Percentiles rank a stretch among this genome's conserved stretches.
Conservation (phyloP, 2,113 vertebrate species). For the Albula glossodonta region DNA sequence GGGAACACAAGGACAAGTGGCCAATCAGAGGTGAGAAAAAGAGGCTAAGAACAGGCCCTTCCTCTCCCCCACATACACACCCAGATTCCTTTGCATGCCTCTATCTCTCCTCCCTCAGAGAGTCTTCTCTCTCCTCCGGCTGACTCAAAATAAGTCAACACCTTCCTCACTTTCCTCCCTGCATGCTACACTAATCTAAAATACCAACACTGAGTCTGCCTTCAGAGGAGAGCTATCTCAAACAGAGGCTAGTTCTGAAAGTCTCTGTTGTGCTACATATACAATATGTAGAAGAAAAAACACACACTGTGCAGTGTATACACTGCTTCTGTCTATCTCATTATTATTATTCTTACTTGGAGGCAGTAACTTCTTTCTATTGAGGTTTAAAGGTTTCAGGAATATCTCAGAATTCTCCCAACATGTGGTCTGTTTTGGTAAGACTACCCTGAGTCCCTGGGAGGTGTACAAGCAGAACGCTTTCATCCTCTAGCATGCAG, state of each 20-base stretch:
- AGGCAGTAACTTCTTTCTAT: neutral
- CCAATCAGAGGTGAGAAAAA: neutral
- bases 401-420: conserved; percentile 8
- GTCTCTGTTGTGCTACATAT: conserved; percentile 15
- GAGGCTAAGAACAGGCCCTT: neutral
- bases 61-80: neutral
- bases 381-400: conserved; percentile 4
- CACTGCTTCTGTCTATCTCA: conserved; percentile 6
- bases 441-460: neutral
- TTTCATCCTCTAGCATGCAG: neutral
- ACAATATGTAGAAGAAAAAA: conserved; percentile 7
- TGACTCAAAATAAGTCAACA: neutral
- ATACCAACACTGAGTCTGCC: neutral
- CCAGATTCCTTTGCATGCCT: conserved; percentile 2
- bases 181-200: conserved; percentile 6
- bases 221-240: neutral
- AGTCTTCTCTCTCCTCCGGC: neutral
- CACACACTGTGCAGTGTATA: conserved; percentile 3
- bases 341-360: neutral
- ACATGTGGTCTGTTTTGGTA: neutral
- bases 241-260: neutral
- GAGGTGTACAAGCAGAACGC: neutral
- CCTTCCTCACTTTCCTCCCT: neutral
- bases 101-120: neutral
- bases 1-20: neutral